These are phyloP conservation scores for Hippocampus mohnikei DNA, from an alignment of 2,113 vertebrate genomes.

Conservation along the genomic window DNA sequence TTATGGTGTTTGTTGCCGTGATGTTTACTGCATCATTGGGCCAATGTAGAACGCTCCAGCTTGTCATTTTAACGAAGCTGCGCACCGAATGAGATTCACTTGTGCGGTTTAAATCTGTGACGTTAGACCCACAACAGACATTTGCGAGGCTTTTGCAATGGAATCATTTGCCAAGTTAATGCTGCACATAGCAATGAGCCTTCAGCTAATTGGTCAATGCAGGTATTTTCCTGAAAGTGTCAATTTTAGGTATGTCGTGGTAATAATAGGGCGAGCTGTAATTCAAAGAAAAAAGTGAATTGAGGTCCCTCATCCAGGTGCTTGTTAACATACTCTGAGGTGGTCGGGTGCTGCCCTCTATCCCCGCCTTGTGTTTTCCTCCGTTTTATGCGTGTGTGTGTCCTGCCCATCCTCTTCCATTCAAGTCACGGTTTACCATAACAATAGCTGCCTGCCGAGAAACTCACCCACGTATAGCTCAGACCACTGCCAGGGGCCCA, in stretches of 20 bases:
- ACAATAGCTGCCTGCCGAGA: slow-evolving; percentile 70
- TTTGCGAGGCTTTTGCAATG: background rate
- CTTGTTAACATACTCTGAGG: slow-evolving; percentile 51
- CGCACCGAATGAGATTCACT: background rate
- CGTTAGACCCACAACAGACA: background rate
- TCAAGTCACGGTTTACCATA: slow-evolving; percentile 69
- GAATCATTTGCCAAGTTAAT: background rate
- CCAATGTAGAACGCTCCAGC: slow-evolving; percentile 1
- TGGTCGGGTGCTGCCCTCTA: slow-evolving; percentile 53
- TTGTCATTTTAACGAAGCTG: background rate
- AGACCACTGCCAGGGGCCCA: slow-evolving; percentile 61
- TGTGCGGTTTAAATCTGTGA: background rate
- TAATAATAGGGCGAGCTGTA: background rate
- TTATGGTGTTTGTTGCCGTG: background rate
- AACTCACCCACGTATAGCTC: slow-evolving; percentile 53
- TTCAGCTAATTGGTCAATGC: no score
- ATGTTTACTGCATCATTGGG: background rate
- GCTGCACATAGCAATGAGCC: background rate
- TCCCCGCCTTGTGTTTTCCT: slow-evolving; percentile 49
- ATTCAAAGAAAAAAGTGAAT: background rate
- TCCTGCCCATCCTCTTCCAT: slow-evolving; percentile 69
- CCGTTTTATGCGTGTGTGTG: slow-evolving; percentile 68
- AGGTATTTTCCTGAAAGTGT: background rate
- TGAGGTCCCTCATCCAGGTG: slow-evolving; percentile 4
- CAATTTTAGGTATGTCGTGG: background rate